Evolutionary conservation across 2,888 invertebrate genomes (phyloP).

Genomic region (Fissipunctia ypsillon): DNA sequence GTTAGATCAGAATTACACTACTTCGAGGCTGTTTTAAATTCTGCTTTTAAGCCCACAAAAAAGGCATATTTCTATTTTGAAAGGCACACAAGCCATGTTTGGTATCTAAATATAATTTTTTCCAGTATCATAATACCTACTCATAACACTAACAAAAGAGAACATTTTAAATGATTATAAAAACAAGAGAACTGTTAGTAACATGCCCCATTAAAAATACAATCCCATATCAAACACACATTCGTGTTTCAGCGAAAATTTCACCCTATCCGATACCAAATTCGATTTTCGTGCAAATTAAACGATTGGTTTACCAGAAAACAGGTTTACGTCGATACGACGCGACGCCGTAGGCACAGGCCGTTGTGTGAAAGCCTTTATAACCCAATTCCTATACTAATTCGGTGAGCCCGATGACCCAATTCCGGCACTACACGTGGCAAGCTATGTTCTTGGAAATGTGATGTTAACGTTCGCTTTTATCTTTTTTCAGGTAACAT

Average conservation of each 20-base stretch:
- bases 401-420: slow-evolving; percentile 58
- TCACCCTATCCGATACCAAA: slow-evolving; percentile 19
- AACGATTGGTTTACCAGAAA: slow-evolving; percentile 55
- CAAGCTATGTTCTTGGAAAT: slow-evolving; percentile 35
- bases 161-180: no score
- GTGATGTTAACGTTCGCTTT: slow-evolving; percentile 45
- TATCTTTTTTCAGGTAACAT: slow-evolving; percentile 70
- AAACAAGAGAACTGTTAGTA: background rate
- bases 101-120: no score
- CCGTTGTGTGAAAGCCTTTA: slow-evolving; percentile 48
- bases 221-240: background rate
- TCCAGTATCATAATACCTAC: background rate
- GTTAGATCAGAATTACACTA: background rate
- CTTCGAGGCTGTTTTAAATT: background rate
- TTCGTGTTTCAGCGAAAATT: slow-evolving; percentile 7
- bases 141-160: background rate
- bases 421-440: slow-evolving; percentile 56
- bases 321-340: slow-evolving; percentile 45
- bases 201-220: background rate
- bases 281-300: slow-evolving; percentile 51
- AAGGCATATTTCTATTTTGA: background rate
- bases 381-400: slow-evolving; percentile 63
- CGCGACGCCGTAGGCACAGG: slow-evolving; percentile 12
- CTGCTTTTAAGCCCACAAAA: background rate
- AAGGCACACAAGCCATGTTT: background rate